Evolutionary conservation across 2,113 vertebrate genomes (phyloP).

Genomic region (Rattus rattus): DNA sequence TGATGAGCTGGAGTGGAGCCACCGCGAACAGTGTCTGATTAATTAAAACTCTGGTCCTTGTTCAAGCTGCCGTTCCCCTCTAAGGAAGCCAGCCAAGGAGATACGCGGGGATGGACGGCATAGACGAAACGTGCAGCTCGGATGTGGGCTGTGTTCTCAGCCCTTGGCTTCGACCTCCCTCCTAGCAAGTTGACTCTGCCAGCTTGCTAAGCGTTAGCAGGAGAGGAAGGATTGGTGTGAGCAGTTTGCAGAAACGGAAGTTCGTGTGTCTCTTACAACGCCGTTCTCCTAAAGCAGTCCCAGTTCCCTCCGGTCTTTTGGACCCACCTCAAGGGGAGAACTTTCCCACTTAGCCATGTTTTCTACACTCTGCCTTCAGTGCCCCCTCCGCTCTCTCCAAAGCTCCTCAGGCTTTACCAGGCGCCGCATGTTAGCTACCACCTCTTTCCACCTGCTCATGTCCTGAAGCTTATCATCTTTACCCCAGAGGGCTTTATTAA

Average conservation of each 20-base stretch:
- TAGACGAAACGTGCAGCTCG: not conserved
- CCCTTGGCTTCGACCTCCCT: not conserved
- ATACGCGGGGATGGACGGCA: not conserved
- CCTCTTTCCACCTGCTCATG: not conserved
- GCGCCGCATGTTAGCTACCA: not conserved
- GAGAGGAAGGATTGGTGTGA: not conserved
- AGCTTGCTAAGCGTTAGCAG: not conserved
- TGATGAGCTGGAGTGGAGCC: constrained; percentile 65
- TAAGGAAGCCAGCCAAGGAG: constrained; percentile 49
- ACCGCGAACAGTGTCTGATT: constrained; percentile 39
- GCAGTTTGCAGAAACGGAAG: not conserved
- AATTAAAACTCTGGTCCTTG: constrained; percentile 71
- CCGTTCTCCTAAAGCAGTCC: not conserved
- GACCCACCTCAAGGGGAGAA: not conserved
- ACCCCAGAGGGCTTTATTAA: not conserved
- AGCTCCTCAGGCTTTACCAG: not conserved
- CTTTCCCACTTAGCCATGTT: not conserved
- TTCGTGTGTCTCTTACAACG: not conserved
- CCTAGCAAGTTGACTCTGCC: not conserved
- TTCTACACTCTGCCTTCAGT: not conserved
- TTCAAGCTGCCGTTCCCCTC: constrained; percentile 35
- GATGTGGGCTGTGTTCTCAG: constrained; percentile 1
- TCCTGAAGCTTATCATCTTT: not conserved
- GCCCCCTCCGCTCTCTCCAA: not conserved
- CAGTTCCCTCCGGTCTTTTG: not conserved